A percentile compares a stretch with the other conserved stretches of the same genome.
Evolutionary conservation across 2,888 invertebrate genomes (phyloP).

Genomic region (Tenthredo notha): DNA sequence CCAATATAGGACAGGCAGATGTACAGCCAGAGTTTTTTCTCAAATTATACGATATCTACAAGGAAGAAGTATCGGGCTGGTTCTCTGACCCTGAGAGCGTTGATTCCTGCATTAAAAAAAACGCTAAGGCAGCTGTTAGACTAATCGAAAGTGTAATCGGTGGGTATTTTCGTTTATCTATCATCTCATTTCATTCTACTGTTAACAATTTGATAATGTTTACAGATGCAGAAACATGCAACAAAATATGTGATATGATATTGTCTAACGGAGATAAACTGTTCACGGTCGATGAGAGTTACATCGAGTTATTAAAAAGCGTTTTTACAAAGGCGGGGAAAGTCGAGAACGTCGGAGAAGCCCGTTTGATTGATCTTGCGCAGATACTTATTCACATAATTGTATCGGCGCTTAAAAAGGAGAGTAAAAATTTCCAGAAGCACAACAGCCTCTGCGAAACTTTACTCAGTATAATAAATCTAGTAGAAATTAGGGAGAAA

Average conservation of each 20-base stretch:
- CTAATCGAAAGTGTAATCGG: constrained; percentile 79
- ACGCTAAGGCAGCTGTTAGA: constrained; percentile 81
- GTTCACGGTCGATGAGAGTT: constrained; percentile 65
- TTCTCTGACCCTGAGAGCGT: constrained; percentile 63
- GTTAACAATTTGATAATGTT: background rate
- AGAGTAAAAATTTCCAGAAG: constrained; percentile 68
- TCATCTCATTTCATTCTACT: background rate
- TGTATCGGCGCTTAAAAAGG: constrained; percentile 71
- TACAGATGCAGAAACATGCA: constrained; percentile 65
- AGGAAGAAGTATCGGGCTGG: constrained; percentile 82
- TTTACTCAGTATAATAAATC: constrained; percentile 61
- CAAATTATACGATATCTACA: constrained; percentile 82
- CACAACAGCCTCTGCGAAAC: constrained; percentile 66
- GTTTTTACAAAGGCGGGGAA: constrained; percentile 66
- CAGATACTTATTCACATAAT: constrained; percentile 70
- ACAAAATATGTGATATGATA: constrained; percentile 65
- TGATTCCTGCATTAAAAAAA: constrained; percentile 75
- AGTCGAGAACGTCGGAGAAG: constrained; percentile 56
- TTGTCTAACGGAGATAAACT: constrained; percentile 72
- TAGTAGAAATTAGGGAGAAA: constrained; percentile 60
- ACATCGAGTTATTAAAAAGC: constrained; percentile 67
- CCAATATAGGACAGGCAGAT: constrained; percentile 76
- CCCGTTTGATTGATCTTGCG: constrained; percentile 65
- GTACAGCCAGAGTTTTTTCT: constrained; percentile 79
- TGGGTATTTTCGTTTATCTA: constrained; percentile 54